These are phyloP conservation scores for Percina caprodes DNA, from an alignment of 2,113 vertebrate species.

Conservation along the genomic window DNA sequence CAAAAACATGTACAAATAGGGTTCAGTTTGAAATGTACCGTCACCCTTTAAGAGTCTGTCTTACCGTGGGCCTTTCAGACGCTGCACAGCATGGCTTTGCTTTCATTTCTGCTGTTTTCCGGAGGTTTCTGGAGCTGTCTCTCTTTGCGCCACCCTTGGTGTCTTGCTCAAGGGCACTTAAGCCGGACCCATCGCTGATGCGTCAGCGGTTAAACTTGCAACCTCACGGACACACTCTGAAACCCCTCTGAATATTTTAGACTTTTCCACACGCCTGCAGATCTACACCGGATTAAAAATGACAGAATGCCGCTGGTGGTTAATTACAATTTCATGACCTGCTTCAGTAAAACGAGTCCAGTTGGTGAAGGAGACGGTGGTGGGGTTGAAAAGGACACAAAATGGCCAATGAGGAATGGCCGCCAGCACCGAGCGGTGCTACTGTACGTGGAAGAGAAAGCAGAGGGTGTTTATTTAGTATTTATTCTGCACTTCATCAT, in stretches of 20 bases:
- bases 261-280: slow-evolving; percentile 17
- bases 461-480: slow-evolving; percentile 78
- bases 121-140: neutral
- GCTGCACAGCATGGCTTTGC: neutral
- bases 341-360: slow-evolving; percentile 45
- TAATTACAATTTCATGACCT: slow-evolving; percentile 75
- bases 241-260: slow-evolving; percentile 58
- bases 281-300: slow-evolving; percentile 49
- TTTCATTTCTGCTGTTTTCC: neutral
- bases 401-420: slow-evolving; percentile 55
- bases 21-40: no score
- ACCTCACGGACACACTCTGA: neutral
- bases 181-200: neutral
- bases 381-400: slow-evolving; percentile 34
- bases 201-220: neutral
- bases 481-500: slow-evolving; percentile 82
- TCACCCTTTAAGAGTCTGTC: no score
- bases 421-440: slow-evolving; percentile 26
- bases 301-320: slow-evolving; percentile 56
- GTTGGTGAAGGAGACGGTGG: slow-evolving; percentile 6
- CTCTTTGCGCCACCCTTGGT: neutral
- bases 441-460: slow-evolving; percentile 57
- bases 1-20: no score
- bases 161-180: slow-evolving; percentile 11
- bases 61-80: neutral